A percentile compares a stretch with the other conserved stretches of the same genome.
phyloP scores from a whole-genome alignment of 2,113 vertebrate species.

The Calidris pugnax region DNA sequence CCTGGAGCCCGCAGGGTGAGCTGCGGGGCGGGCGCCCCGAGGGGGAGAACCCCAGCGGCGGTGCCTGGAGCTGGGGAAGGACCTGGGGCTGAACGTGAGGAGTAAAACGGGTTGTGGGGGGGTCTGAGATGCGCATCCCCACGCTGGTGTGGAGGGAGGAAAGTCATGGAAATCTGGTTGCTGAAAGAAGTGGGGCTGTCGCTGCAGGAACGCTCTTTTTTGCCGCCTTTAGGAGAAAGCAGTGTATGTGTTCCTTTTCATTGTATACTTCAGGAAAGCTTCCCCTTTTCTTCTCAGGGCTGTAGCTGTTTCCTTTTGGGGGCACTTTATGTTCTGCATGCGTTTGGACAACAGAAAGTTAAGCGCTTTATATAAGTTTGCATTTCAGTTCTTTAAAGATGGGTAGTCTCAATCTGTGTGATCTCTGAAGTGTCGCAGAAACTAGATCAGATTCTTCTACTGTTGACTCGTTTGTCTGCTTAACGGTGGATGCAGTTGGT shows the following conservation, averaged over 20 bases:
- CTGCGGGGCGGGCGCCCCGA: not conserved
- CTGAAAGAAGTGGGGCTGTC: not conserved
- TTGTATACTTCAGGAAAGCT: not conserved
- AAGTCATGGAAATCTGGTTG: accelerated
- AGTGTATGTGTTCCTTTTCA: accelerated
- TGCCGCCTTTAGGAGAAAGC: not conserved
- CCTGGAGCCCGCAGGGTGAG: not conserved
- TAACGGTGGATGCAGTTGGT: not conserved
- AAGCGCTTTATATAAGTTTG: not conserved
- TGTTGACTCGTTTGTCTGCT: not conserved
- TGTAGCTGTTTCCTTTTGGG: not conserved
- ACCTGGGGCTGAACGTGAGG: too few relatives aligned
- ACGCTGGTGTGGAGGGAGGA: not conserved
- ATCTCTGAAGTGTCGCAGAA: not conserved
- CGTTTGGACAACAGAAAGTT: not conserved
- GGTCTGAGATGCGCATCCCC: accelerated
- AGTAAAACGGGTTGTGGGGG: too few relatives aligned
- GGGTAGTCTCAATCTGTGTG: not conserved
- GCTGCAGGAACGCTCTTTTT: not conserved
- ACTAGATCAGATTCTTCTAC: not conserved
- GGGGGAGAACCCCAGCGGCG: not conserved
- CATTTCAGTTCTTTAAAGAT: not conserved
- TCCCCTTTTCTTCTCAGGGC: not conserved
- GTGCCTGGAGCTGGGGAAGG: not conserved
- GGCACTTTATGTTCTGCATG: not conserved